Percentiles rank a stretch among this genome's conserved stretches.
phyloP scores from a whole-genome alignment of 2,113 vertebrate genomes.

The Cottus gobio region DNA sequence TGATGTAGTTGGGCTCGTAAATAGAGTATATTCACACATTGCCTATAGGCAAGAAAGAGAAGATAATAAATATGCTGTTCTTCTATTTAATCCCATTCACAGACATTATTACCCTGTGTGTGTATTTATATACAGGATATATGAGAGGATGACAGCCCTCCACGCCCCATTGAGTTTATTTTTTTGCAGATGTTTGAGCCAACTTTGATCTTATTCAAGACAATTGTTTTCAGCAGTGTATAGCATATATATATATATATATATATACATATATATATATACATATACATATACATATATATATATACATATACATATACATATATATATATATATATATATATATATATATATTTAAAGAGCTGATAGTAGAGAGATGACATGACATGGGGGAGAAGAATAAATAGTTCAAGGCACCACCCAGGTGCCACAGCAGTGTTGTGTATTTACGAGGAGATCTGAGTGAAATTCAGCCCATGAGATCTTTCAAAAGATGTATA shows the following conservation, averaged over 20 bases:
- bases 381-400: background rate
- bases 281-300: no score
- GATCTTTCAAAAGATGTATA: background rate
- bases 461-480: background rate
- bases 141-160: background rate
- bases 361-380: background rate
- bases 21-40: conserved; percentile 84
- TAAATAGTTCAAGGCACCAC: background rate
- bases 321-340: no score
- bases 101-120: no score
- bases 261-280: no score
- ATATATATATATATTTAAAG: no score
- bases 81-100: background rate
- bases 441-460: no score
- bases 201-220: background rate
- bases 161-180: background rate
- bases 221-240: background rate
- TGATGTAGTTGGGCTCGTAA: conserved; percentile 77
- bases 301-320: no score
- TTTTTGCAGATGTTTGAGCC: background rate
- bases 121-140: no score
- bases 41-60: conserved; percentile 60
- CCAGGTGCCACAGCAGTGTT: background rate
- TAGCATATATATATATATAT: no score
- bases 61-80: background rate